Evolutionary conservation across 1,140 invertebrate genomes (phyloP).

Genomic region (Cryptotermes secundus): DNA sequence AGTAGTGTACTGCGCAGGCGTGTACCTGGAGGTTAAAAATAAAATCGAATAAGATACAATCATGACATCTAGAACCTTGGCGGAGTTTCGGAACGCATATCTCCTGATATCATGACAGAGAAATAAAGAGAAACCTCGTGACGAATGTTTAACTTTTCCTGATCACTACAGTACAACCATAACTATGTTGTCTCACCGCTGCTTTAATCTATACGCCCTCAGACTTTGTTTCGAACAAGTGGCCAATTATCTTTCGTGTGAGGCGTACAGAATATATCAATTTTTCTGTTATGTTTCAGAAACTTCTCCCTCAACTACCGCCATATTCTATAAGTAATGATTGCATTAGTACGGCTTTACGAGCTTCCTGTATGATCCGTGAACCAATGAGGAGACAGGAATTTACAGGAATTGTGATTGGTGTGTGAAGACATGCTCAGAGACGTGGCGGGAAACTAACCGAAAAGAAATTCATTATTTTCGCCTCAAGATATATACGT

Average conservation of each 20-base stretch:
- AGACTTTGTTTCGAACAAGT: not conserved
- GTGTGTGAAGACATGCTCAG: not conserved
- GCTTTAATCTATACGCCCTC: not conserved
- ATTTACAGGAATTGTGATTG: not conserved
- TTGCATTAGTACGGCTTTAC: not conserved
- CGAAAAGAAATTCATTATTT: constrained; percentile 6
- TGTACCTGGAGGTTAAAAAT: too few relatives aligned
- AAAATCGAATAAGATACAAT: too few relatives aligned
- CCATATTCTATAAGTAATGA: not conserved
- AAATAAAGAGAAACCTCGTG: too few relatives aligned
- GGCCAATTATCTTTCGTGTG: not conserved
- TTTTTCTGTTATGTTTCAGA: not conserved
- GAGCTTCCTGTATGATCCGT: not conserved
- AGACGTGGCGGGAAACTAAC: not conserved
- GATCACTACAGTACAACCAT: not conserved
- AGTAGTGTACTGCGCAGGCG: too few relatives aligned
- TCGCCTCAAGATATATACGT: not conserved
- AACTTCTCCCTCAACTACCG: not conserved
- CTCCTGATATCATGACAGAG: too few relatives aligned
- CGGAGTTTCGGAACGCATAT: too few relatives aligned
- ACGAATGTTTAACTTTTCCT: too few relatives aligned
- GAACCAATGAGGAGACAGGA: not conserved
- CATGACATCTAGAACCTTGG: too few relatives aligned
- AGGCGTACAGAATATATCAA: not conserved
- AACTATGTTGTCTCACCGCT: not conserved